Base-by-base conservation (phyloP, 2,113 vertebrate genomes). In the Amia ocellicauda region DNA sequence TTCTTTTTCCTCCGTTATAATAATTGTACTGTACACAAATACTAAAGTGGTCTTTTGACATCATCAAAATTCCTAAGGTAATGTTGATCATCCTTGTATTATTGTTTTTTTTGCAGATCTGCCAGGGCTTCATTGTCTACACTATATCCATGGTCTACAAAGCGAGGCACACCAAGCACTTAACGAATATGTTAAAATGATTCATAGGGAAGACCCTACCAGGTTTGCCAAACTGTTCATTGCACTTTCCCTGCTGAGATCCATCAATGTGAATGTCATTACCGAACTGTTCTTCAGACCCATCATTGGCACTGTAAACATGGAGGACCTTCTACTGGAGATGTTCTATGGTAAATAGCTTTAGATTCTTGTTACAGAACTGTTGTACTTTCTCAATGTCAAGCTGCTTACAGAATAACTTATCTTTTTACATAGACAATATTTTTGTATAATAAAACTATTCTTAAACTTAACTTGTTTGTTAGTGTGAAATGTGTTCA, bases 301-400 rank as follows among this genome's bases (percentile, higher is more conserved):
- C 28, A 89, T 97, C 79, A 97, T 96, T 67, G 96, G 97, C 64
- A 69, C 84, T 3, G 93, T 98, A 63, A 94, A 92, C 85, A 98
- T 99, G 88, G 97, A 98, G 80, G 95, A 97, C 72, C 94, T 98
- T 83, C 89, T 99, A 64, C 87, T 97, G 83, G 95, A 98, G 80
- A 98, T 98, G 95, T 93, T 97, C 79, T 97, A 95, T 79, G 90
- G 90, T 45, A 95, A 95, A 74, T 88, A 93, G 80, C 17, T 4
- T 52, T 7, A 60, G 53, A 5, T 50, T 19, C 8, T 27, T 23
- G 20, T 24, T 23, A 54, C 20, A 19, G 20, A 31, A 8, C 7
- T 20, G 20, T 42, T 9, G 54, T 55, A 47, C 26, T 58, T 26
- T 13, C 27, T n/a, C 41, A 2, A 24, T 31, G 7, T 7, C 8